Evolutionary conservation across 1,140 invertebrate genomes (phyloP), one percentile per base, ranked within the genome.

Genomic region (Megalonaias nervosa): DNA sequence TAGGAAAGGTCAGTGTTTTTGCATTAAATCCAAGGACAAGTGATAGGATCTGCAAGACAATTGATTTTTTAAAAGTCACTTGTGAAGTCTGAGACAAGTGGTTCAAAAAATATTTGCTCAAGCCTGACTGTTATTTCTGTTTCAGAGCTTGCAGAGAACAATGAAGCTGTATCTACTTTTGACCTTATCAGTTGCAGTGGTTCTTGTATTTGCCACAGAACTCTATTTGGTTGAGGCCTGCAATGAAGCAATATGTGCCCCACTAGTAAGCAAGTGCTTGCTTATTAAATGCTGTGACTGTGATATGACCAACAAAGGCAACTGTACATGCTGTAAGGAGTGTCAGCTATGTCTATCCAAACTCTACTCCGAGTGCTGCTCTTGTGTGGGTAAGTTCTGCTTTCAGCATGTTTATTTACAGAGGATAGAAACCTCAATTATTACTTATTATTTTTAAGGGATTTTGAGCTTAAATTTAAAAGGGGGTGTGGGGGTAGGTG

Each of bases 271-370:
- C 88, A 98, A 98, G 91, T 99, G 97, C 89, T 95, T 98, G 94
- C 92, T 99, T 58, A 98, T 97, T 19, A 95, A 98, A 87, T 96
- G 96, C 38, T 99, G 97, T 91, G 97, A 97, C 90, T 98, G 97
- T 91, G 96, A 98, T 88, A 91, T 97, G 82, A 90, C 90, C 79
- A 83, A 89, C 64, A 80, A 85, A 62, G 89, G 85, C 62, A 95
- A 97, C 89, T 97, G 96, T 88, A 95, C 95, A 26, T 98, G 97
- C 86, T 98, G 96, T 91, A 95, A 95, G 86, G 96, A 98, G 85
- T 99, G 97, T 86, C 95, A 95, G 81, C 95, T 94, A 81, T 99
- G 97, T 86, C 92, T 98, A 31, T 95, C 95, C 81, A 94, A 96
- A 83, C 91, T 98, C 13, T 98, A 97, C 88, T 94, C 94, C 80